These are phyloP conservation scores for Cotesia typhae DNA, from an alignment of 1,140 invertebrate species.

Conservation along the genomic window DNA sequence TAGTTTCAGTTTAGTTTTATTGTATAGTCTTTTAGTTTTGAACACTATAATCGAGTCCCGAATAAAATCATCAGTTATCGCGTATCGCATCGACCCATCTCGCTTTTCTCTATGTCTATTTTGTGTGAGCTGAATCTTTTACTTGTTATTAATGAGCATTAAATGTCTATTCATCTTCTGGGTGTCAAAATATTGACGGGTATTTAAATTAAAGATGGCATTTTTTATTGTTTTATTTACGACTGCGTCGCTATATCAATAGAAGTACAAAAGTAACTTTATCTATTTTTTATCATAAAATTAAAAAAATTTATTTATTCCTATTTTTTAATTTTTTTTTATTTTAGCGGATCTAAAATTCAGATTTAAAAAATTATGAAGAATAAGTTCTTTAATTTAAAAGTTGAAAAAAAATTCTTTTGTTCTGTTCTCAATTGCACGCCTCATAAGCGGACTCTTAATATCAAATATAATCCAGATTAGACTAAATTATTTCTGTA, in stretches of 20 bases:
- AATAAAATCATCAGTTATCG: conserved; percentile 18
- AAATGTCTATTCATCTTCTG: conserved; percentile 9
- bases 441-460: too few relatives aligned
- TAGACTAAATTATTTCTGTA: too few relatives aligned
- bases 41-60: conserved; percentile 16
- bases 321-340: too few relatives aligned
- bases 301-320: too few relatives aligned
- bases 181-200: conserved; percentile 20
- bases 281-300: too few relatives aligned
- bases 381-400: too few relatives aligned
- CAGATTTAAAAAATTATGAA: too few relatives aligned
- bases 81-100: conserved; percentile 10
- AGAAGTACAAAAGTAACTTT: background rate
- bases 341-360: too few relatives aligned
- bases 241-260: background rate
- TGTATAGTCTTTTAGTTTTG: conserved; percentile 2
- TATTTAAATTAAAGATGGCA: background rate
- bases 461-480: too few relatives aligned
- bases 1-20: background rate
- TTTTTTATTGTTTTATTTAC: background rate
- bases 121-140: background rate
- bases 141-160: background rate
- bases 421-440: too few relatives aligned
- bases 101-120: background rate
- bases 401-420: too few relatives aligned